These are phyloP conservation scores for Amblyteles armatorius DNA, from an alignment of 2,888 invertebrate genomes.

Conservation along the genomic window DNA sequence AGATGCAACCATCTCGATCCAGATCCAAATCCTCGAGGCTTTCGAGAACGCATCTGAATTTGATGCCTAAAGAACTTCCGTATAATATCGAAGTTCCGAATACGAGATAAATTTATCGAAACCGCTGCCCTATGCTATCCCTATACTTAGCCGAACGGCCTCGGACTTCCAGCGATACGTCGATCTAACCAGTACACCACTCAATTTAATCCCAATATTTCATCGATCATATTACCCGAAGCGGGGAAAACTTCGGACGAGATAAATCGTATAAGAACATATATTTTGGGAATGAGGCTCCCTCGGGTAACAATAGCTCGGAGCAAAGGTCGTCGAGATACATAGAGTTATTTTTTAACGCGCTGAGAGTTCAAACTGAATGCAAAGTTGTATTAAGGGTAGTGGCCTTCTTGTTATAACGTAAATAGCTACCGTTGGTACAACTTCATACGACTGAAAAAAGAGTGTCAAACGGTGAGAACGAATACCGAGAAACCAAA, in stretches of 20 bases:
- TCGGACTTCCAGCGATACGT: not conserved
- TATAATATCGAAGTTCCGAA: not conserved
- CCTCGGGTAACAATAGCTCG: no score
- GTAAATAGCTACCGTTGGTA: no score
- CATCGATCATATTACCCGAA: no score
- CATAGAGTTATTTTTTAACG: no score
- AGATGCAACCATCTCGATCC: conserved; percentile 30
- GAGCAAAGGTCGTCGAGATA: no score
- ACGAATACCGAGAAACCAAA: not conserved
- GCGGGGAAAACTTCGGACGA: no score
- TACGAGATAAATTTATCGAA: not conserved
- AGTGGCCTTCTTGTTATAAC: no score
- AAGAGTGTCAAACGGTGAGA: not conserved
- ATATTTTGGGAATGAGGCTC: no score
- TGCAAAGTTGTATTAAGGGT: no score
- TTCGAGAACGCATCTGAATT: conserved; percentile 34
- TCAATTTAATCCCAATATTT: not conserved
- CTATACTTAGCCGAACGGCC: not conserved
- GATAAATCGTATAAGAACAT: no score
- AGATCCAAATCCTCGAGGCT: conserved; percentile 27
- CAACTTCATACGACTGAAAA: not conserved
- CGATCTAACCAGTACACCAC: not conserved
- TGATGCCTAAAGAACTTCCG: not conserved
- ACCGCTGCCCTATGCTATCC: not conserved
- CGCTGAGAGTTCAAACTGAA: no score